Evolutionary conservation across 2,113 vertebrate species (phyloP), one percentile per base, ranked within the genome.

Genomic region (Petaurus breviceps): DNA sequence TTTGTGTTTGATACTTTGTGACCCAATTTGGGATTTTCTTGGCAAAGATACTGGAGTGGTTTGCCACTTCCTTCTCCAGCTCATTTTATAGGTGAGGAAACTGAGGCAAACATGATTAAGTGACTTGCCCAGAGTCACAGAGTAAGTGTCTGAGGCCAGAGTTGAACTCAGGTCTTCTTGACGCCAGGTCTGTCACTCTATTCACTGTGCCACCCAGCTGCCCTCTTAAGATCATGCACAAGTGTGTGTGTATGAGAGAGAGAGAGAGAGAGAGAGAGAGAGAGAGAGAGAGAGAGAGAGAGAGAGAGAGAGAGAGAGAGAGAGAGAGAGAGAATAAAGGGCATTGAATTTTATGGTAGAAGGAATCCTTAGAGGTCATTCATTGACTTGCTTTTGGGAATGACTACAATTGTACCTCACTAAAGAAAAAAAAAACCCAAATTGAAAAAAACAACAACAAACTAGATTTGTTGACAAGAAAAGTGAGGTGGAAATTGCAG

Each of bases 341-440:
- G 93, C 37, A 49, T 14, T 47, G 92, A 93, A 53, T 31, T 50
- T 77, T 9, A 91, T 46, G 68, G 22, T 23, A 47, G 23, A 61
- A 92, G 53, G 94, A 92, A 68, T 57, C 68, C 46, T 90, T 94
- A 55, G 92, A n/a, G 43, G 49, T 26, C 90, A 91, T 77, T 26
- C 90, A 91, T 77, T 94, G 24, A 84, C 2, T 37, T 53, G 46
- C 50, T 91, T 61, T 3, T 91, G 22, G 55, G 93, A 94, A 93
- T 94, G 93, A 47, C 46, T 57, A 43, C 26, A 91, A 47, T 89
- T 77, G 53, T 0, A 50, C 37, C 3, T 57, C 43, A 37, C 84
- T 92, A 77, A 95, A 91, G 68, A 96, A 77, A 95, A 91, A n/a
- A 96, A 91, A 8, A 90, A n/a, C 16, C 92, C 3, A 68, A 37